Evolutionary conservation across 2,113 vertebrate genomes (phyloP).

Genomic region (Oryzias woworae): DNA sequence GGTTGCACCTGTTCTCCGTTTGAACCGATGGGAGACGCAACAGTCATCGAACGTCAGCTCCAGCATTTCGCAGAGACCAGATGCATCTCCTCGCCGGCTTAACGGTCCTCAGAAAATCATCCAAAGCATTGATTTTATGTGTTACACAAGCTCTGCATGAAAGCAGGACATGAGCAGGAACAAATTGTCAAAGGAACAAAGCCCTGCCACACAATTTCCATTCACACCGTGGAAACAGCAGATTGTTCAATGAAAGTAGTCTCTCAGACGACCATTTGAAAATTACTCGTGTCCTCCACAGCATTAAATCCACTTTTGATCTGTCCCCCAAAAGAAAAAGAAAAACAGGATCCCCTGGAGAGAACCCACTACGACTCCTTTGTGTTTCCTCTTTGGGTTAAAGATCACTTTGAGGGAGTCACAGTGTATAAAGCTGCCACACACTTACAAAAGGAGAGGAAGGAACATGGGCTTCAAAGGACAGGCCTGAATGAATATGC

Average conservation of each 20-base stretch:
- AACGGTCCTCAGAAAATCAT: slow-evolving; percentile 44
- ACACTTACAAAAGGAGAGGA: slow-evolving; percentile 38
- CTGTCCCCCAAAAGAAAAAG: neutral
- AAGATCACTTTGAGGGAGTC: slow-evolving; percentile 67
- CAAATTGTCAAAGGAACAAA: slow-evolving; percentile 29
- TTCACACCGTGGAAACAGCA: slow-evolving; percentile 20
- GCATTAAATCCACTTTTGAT: neutral
- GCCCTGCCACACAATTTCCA: slow-evolving; percentile 6
- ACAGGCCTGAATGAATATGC: slow-evolving; percentile 58
- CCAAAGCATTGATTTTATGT: slow-evolving; percentile 59
- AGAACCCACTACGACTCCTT: slow-evolving; percentile 43
- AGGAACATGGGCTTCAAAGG: slow-evolving; percentile 49
- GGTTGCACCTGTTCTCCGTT: slow-evolving; percentile 64
- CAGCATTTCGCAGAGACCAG: slow-evolving; percentile 38
- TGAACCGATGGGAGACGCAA: slow-evolving; percentile 42
- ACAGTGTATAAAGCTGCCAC: slow-evolving; percentile 60
- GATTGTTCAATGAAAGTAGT: neutral
- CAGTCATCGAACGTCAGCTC: slow-evolving; percentile 29
- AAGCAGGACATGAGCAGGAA: slow-evolving; percentile 33
- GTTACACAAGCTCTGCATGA: slow-evolving; percentile 36
- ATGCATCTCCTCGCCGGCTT: slow-evolving; percentile 45
- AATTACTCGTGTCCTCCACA: neutral
- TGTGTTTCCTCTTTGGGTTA: slow-evolving; percentile 49
- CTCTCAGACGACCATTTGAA: neutral
- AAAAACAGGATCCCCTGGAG: slow-evolving; percentile 14